A percentile compares a stretch with the other conserved stretches of the same genome.
phyloP scores from a whole-genome alignment of 92 coral and sea anemone genomes.

The Zoanthus sociatus region DNA sequence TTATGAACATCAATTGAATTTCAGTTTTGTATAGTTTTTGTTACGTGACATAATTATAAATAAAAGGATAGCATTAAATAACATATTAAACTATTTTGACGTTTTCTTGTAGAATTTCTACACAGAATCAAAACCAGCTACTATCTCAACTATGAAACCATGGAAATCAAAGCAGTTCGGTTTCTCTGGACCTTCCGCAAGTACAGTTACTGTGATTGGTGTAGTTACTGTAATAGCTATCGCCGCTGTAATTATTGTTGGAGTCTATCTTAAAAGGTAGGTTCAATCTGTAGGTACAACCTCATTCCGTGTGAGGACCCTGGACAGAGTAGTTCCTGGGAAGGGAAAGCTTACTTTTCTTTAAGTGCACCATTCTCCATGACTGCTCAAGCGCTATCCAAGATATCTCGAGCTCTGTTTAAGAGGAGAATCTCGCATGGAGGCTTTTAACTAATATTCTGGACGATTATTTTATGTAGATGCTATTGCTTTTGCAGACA shows the following conservation, averaged over 20 bases:
- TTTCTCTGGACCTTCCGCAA: neutral
- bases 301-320: too few species aligned
- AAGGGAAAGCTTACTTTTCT: too few species aligned
- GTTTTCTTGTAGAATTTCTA: neutral
- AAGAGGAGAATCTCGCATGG: too few species aligned
- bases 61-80: neutral
- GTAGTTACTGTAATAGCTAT: neutral
- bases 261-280: constrained; percentile 15
- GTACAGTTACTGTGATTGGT: neutral
- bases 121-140: neutral
- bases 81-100: neutral
- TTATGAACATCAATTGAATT: too few species aligned
- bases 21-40: neutral
- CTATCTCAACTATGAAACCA: neutral
- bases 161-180: neutral
- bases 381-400: too few species aligned
- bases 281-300: neutral
- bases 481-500: too few species aligned
- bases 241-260: constrained; percentile 3
- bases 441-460: too few species aligned
- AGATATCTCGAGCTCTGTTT: too few species aligned
- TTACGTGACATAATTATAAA: neutral
- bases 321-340: too few species aligned
- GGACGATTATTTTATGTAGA: too few species aligned
- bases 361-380: too few species aligned